Conservation (phyloP, 2,888 invertebrate genomes). For the Clivina fossor region DNA sequence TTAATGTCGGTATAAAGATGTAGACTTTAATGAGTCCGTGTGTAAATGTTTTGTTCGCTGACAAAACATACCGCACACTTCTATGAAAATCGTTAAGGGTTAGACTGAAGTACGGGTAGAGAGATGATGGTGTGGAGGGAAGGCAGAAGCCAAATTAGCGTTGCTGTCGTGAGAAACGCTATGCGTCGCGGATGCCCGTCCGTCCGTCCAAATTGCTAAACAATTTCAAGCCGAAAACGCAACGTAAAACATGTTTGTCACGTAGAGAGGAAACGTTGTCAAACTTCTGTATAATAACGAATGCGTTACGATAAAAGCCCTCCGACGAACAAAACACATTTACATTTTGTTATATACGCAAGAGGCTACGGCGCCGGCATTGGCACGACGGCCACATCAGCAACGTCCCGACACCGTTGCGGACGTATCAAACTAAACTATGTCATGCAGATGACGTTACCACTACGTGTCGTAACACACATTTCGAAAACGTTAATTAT, state of each 20-base stretch:
- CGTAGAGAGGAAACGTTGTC: slow-evolving; percentile 28
- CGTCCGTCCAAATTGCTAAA: slow-evolving; percentile 29
- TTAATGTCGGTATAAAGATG: slow-evolving; percentile 27
- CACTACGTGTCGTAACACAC: too few relatives aligned
- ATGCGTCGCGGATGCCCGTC: slow-evolving; percentile 18
- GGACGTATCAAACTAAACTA: too few relatives aligned
- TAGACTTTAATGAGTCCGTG: slow-evolving; percentile 30
- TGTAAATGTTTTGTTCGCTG: slow-evolving; percentile 29
- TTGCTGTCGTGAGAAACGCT: not conserved
- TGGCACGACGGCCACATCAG: too few relatives aligned
- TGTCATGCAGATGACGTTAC: too few relatives aligned
- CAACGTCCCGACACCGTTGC: too few relatives aligned
- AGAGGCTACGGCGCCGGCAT: not conserved
- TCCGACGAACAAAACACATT: slow-evolving; percentile 27
- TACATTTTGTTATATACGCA: slow-evolving; percentile 18
- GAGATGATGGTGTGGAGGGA: slow-evolving; percentile 5
- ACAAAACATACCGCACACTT: slow-evolving; percentile 19
- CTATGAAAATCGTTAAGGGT: too few relatives aligned
- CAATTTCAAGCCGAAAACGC: slow-evolving; percentile 30
- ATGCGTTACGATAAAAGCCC: slow-evolving; percentile 26
- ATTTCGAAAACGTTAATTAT: too few relatives aligned
- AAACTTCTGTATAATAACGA: slow-evolving; percentile 33
- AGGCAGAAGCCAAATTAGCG: too few relatives aligned
- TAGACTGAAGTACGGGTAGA: too few relatives aligned
- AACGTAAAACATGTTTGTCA: slow-evolving; percentile 34